Evolutionary conservation across 2,888 invertebrate genomes (phyloP).

Genomic region (Lydus trimaculatus): DNA sequence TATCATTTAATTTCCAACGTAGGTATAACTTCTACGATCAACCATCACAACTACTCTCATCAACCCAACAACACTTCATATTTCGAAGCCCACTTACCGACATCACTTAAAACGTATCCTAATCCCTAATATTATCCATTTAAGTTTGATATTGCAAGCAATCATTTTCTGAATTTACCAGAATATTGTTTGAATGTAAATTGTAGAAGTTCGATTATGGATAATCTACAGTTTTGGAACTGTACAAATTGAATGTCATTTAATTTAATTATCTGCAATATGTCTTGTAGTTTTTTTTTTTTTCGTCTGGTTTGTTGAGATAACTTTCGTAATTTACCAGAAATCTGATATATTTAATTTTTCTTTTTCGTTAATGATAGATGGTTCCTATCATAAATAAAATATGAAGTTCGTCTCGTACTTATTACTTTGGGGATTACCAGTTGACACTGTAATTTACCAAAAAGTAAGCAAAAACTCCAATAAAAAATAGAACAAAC

Average conservation of each 20-base stretch:
- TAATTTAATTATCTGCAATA: no score
- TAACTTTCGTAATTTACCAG: no score
- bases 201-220: no score
- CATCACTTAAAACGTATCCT: neutral
- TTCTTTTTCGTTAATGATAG: no score
- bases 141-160: conserved; percentile 11
- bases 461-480: no score
- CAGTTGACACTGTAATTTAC: neutral
- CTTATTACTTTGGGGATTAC: neutral
- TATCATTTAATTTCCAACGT: neutral
- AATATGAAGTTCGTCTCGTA: neutral
- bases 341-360: no score
- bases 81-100: conserved; percentile 4
- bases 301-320: no score
- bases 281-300: no score
- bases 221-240: no score
- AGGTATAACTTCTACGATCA: neutral
- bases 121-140: conserved; percentile 12
- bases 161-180: neutral
- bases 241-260: no score
- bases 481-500: neutral
- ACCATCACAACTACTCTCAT: neutral
- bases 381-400: neutral
- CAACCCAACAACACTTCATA: neutral
- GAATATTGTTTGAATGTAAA: no score